Conservation (phyloP, 2,888 invertebrate genomes). For the Drosophila mulleri region DNA sequence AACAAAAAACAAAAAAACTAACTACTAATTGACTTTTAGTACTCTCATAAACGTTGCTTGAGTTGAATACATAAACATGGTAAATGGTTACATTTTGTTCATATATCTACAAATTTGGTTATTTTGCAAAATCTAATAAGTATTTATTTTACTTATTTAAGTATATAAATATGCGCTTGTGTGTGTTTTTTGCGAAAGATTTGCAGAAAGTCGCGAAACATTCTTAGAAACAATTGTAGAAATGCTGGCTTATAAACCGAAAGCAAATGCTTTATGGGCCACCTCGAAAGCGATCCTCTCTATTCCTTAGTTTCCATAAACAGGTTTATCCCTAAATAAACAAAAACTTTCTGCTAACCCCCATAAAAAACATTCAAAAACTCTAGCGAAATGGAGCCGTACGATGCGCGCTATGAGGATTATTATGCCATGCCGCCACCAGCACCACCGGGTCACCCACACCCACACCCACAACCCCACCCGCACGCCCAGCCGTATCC, state of each 20-base stretch:
- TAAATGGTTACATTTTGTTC: conserved; percentile 55
- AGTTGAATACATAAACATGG: conserved; percentile 52
- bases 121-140: conserved; percentile 70
- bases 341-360: conserved; percentile 47
- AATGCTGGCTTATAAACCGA: not conserved
- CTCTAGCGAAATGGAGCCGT: conserved; percentile 85
- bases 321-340: not conserved
- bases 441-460: conserved; percentile 11
- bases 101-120: conserved; percentile 59
- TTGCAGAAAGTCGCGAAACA: conserved; percentile 54
- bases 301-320: not conserved
- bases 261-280: not conserved
- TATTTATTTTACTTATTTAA: conserved; percentile 37
- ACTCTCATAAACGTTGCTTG: conserved; percentile 49
- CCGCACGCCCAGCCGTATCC: conserved; percentile 45
- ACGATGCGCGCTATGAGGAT: conserved; percentile 82
- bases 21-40: conserved; percentile 56
- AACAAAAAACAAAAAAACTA: conserved; percentile 28
- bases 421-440: conserved; percentile 82
- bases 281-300: not conserved
- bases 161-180: conserved; percentile 63
- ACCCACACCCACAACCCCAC: not conserved
- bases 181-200: conserved; percentile 69
- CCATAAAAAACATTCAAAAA: conserved; percentile 41
- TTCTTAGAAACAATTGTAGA: not conserved